Evolutionary conservation across 2,113 vertebrate genomes (phyloP), one percentile per base, ranked within the genome.

Genomic region (Cryptotis parvus): DNA sequence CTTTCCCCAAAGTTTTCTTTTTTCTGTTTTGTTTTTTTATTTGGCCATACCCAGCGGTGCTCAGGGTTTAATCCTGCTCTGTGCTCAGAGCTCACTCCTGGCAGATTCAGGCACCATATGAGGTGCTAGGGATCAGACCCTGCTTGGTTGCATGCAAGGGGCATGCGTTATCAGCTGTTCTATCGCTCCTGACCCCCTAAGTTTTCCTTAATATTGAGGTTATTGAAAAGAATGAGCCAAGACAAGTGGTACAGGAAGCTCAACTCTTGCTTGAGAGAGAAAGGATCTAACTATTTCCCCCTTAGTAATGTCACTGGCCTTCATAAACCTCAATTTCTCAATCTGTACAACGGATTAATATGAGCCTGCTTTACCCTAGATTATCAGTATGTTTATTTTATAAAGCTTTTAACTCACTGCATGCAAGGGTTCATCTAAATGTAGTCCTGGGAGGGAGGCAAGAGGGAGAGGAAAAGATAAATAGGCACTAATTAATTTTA

Each of bases 401-500:
- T 76, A 78, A 89, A 85, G 69, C 66, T 93, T 78, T 94, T 69
- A 79, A 73, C 69, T 92, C 82, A 55, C 41, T 81, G n/a, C 85
- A 77, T 79, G 29, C 39, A 83, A 92, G 75, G 14, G 52, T 66
- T 85, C 83, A 12, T 35, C 33, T 52, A 74, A 87, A 79, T 68
- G 35, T 20, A 24, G 14, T 91, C 83, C 92, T 80, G 68, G 66
- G 90, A 92, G 92, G 81, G 39, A 68, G 68, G 45, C 10, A 6
- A 76, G 73, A 90, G 61, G 39, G 82, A 91, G 76, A 90, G 72
- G 84, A 72, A 91, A 92, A 93, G 85, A 77, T 90, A 95, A 95
- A 94, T 69, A 90, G 90, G 82, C 86, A 88, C 90, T 94, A 88
- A 95, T 94, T 91, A 92, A 95, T 89, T 94, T 93, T 76, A 76